phyloP scores from a whole-genome alignment of 2,888 invertebrate species.

The Cerceris ruficornis region DNA sequence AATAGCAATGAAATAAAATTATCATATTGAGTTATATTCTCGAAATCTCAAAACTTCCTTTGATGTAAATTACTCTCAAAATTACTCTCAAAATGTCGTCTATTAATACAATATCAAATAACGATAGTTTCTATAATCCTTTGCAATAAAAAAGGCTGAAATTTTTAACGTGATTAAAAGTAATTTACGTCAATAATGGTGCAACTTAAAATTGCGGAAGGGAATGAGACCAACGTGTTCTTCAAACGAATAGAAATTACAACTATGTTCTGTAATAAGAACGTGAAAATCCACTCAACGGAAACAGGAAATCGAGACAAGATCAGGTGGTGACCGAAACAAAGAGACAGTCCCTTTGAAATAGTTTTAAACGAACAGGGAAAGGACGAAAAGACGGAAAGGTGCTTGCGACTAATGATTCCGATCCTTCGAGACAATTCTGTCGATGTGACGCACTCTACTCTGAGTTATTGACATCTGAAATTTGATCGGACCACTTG shows the following conservation, averaged over 20 bases:
- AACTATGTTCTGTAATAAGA: conserved; percentile 1
- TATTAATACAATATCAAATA: too few relatives aligned
- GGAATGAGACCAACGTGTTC: too few relatives aligned
- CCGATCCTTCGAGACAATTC: conserved; percentile 39
- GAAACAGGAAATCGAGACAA: conserved; percentile 12
- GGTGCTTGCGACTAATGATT: conserved; percentile 36
- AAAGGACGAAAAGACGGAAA: conserved; percentile 10
- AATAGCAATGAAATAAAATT: too few relatives aligned
- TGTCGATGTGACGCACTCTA: conserved; percentile 15
- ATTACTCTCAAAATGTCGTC: too few relatives aligned
- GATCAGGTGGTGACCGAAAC: conserved; percentile 22
- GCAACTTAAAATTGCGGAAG: too few relatives aligned
- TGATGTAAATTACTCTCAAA: too few relatives aligned
- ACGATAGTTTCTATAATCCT: too few relatives aligned
- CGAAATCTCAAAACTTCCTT: too few relatives aligned
- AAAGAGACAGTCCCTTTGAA: conserved; percentile 13
- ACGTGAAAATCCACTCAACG: conserved; percentile 40
- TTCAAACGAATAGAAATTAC: too few relatives aligned
- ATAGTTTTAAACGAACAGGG: conserved; percentile 33
- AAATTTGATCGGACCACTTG: conserved; percentile 42
- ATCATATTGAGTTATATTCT: too few relatives aligned
- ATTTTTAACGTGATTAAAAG: neutral
- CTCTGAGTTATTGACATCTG: conserved; percentile 13
- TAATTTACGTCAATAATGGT: neutral
- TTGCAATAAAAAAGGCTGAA: neutral